Conservation (phyloP, 1,140 invertebrate genomes). For the Carcinoscorpius rotundicauda region DNA sequence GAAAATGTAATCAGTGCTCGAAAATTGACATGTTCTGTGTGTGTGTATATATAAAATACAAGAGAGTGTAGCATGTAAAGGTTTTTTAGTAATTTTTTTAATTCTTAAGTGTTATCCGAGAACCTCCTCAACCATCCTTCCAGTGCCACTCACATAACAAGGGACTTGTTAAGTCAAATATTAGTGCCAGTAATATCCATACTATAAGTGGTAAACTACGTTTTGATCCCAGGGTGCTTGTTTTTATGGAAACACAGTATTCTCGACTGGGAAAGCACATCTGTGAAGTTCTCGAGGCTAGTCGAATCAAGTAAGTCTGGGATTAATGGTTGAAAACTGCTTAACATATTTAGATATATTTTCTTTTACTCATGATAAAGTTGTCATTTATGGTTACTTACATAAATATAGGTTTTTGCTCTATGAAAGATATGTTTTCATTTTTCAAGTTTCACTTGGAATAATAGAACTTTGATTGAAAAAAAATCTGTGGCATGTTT, state of each 20-base stretch:
- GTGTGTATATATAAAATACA: background rate
- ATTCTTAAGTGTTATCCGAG: background rate
- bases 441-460: too few species aligned
- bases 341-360: background rate
- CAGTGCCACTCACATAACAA: conserved; percentile 3
- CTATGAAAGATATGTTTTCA: too few species aligned
- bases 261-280: conserved; percentile 81
- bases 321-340: background rate
- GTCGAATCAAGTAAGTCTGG: conserved; percentile 74
- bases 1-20: too few species aligned
- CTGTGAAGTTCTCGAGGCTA: conserved; percentile 81
- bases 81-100: too few species aligned
- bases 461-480: too few species aligned
- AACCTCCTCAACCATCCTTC: conserved; percentile 1
- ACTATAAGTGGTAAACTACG: conserved; percentile 62
- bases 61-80: background rate
- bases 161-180: conserved; percentile 4
- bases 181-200: conserved; percentile 38
- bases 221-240: conserved; percentile 81
- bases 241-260: conserved; percentile 91
- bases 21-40: too few species aligned
- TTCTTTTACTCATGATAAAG: too few species aligned
- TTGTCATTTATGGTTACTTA: conserved; percentile 1
- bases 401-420: background rate
- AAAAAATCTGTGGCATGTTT: too few species aligned